Conservation (phyloP, 2,113 vertebrate species). For the Hipposideros armiger region DNA sequence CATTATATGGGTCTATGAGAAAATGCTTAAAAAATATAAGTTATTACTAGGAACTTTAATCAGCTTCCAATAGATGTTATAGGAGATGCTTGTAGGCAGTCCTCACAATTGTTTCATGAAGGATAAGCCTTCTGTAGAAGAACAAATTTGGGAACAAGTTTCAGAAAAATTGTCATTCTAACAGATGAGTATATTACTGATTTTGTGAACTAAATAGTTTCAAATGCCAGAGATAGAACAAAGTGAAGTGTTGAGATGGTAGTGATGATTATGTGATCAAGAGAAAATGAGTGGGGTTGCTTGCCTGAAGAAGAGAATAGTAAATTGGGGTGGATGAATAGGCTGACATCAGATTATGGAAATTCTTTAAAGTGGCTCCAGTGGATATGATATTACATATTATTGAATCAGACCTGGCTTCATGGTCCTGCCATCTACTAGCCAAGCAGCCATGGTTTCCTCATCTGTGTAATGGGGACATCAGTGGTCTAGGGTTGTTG, state of each 20-base stretch:
- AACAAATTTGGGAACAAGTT: neutral
- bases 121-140: neutral
- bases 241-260: neutral
- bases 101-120: neutral
- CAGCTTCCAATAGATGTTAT: neutral
- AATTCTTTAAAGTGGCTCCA: neutral
- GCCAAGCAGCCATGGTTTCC: neutral
- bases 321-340: neutral
- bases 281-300: neutral
- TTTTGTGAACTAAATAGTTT: neutral
- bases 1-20: neutral
- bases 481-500: neutral
- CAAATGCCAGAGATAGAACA: neutral
- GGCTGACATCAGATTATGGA: neutral
- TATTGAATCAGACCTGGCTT: neutral
- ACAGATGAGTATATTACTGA: neutral
- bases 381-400: neutral
- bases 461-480: neutral
- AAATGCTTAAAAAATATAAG: constrained; percentile 9
- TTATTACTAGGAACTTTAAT: neutral
- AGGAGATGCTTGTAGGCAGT: neutral
- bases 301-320: neutral
- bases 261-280: neutral
- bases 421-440: neutral
- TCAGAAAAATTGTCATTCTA: neutral